phyloP scores from a whole-genome alignment of 2,888 invertebrate species.

The Drosophila melanosoma region DNA sequence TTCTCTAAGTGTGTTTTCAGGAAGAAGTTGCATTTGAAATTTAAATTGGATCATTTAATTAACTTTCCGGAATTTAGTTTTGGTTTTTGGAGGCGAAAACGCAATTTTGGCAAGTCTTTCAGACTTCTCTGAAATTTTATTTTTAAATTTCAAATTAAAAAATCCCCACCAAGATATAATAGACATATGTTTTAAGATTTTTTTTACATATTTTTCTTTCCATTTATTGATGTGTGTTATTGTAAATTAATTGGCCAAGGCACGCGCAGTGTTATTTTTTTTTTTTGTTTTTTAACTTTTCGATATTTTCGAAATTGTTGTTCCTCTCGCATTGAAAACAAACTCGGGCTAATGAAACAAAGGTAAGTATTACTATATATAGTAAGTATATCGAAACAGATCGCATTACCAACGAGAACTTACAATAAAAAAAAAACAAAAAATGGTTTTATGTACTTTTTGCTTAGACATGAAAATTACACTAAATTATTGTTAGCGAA shows the following conservation, averaged over 20 bases:
- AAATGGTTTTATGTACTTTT: constrained; percentile 50
- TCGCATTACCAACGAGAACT: constrained; percentile 59
- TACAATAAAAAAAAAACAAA: constrained; percentile 53
- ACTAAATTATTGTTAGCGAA: constrained; percentile 72
- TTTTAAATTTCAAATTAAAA: background rate
- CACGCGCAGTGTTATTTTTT: constrained; percentile 60
- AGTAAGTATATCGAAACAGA: constrained; percentile 31
- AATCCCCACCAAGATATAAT: background rate
- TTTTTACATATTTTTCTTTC: constrained; percentile 58
- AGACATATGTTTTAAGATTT: background rate
- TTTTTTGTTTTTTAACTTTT: background rate
- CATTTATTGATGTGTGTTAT: constrained; percentile 75
- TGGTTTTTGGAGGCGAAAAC: no score
- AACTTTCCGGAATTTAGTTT: no score
- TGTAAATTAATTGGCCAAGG: constrained; percentile 75
- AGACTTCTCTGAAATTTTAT: background rate
- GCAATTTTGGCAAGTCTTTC: no score
- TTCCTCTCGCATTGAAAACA: constrained; percentile 26
- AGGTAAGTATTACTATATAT: constrained; percentile 4
- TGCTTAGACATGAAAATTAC: constrained; percentile 66
- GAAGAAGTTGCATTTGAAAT: background rate
- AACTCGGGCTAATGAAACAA: constrained; percentile 54
- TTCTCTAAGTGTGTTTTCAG: background rate
- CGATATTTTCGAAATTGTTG: background rate
- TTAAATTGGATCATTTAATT: background rate